Evolutionary conservation across 2,113 vertebrate species (phyloP).

Genomic region (Coptodon rendalli): DNA sequence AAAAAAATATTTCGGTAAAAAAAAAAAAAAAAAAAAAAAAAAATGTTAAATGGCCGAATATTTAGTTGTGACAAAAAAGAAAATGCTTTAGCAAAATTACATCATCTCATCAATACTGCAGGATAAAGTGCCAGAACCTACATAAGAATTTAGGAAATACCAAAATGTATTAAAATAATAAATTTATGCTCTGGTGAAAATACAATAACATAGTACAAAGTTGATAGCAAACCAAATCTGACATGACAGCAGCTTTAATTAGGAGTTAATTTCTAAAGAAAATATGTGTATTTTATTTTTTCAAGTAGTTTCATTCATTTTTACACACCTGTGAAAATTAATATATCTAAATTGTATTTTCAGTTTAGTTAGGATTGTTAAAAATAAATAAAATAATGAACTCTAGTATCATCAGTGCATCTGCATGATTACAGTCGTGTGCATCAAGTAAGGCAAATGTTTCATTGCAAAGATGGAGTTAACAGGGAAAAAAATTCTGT

Average conservation of each 20-base stretch:
- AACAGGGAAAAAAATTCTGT: neutral
- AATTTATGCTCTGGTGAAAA: neutral
- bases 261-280: neutral
- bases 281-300: neutral
- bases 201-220: neutral
- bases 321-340: neutral
- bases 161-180: neutral
- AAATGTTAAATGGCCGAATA: neutral
- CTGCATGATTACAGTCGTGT: neutral
- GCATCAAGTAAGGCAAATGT: accelerated
- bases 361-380: neutral
- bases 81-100: neutral
- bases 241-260: accelerated
- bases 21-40: neutral
- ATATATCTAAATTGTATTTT: neutral
- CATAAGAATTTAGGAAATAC: neutral
- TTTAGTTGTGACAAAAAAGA: neutral
- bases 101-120: accelerated
- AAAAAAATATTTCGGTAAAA: no score
- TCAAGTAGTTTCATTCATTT: neutral
- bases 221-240: neutral
- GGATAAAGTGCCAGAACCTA: neutral
- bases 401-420: neutral
- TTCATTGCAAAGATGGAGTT: neutral
- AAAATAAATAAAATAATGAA: neutral